Percentiles rank a stretch among this genome's conserved stretches.
phyloP scores from a whole-genome alignment of 37 sponge, comb jelly and placozoan genomes.

The Mnemiopsis leidyi region DNA sequence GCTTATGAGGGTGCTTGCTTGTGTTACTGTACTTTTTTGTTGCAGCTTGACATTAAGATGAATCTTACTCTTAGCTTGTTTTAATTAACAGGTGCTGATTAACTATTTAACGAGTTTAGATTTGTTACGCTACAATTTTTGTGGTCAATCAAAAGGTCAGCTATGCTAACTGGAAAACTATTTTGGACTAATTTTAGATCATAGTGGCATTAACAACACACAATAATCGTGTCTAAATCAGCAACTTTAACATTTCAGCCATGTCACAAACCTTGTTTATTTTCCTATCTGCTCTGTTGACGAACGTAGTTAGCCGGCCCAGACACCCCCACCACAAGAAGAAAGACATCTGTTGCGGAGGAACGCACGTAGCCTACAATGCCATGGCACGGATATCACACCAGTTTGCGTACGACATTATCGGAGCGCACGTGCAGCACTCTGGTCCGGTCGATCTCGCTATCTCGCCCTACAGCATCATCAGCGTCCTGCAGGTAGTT shows the following conservation, averaged over 20 bases:
- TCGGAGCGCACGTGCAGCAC: background rate
- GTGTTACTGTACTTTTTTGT: no score
- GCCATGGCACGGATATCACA: background rate
- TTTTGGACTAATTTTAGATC: no score
- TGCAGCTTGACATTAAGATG: no score
- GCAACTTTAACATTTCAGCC: background rate
- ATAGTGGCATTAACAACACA: no score
- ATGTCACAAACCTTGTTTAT: background rate
- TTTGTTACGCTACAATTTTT: no score
- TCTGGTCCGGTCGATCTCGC: background rate
- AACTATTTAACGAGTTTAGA: no score
- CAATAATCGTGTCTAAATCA: no score
- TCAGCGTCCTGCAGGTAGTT: conserved; percentile 22
- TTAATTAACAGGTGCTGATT: no score
- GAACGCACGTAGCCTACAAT: background rate
- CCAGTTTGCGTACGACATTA: conserved; percentile 22
- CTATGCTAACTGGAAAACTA: no score
- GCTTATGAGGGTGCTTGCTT: no score
- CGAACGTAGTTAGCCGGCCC: background rate
- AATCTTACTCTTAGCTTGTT: no score
- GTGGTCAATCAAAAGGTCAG: no score
- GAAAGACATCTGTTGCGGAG: background rate
- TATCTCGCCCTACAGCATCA: conserved; percentile 26
- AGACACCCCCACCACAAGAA: background rate
- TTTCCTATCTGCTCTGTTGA: background rate